Percentiles rank a stretch among this genome's conserved stretches.
These are phyloP conservation scores for Agapornis canus DNA, from an alignment of 2,797 vertebrate species.

Conservation along the genomic window DNA sequence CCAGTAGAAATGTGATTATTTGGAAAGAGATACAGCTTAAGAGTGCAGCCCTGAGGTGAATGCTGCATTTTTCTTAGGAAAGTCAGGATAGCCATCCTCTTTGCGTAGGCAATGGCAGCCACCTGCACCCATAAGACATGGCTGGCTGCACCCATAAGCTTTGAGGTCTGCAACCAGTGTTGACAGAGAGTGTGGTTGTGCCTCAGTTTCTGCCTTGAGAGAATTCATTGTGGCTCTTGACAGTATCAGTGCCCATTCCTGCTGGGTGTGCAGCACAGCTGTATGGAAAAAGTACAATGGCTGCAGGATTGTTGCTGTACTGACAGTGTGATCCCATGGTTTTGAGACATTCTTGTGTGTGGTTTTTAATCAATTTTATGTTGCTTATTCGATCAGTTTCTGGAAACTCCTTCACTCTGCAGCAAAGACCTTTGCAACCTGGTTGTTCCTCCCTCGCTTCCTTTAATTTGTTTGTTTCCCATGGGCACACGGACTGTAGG, in stretches of 20 bases:
- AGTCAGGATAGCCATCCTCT: background rate
- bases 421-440: background rate
- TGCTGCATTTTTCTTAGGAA: background rate
- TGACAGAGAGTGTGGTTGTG: background rate
- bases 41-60: background rate
- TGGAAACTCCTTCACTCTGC: background rate
- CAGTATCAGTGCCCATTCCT: background rate
- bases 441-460: background rate
- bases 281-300: background rate
- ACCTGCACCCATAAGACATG: background rate
- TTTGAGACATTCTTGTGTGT: background rate
- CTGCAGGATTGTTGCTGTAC: fast-evolving
- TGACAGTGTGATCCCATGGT: fast-evolving
- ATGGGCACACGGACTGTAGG: fast-evolving
- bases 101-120: background rate
- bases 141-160: background rate
- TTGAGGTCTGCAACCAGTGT: fast-evolving
- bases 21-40: background rate
- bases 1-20: background rate
- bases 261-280: fast-evolving
- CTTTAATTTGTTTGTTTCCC: background rate
- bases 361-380: background rate
- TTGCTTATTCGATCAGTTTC: background rate
- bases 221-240: fast-evolving
- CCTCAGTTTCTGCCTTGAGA: background rate